Evolutionary conservation across 2,888 invertebrate species (phyloP).

Genomic region (Cyrtodaria siliqua): DNA sequence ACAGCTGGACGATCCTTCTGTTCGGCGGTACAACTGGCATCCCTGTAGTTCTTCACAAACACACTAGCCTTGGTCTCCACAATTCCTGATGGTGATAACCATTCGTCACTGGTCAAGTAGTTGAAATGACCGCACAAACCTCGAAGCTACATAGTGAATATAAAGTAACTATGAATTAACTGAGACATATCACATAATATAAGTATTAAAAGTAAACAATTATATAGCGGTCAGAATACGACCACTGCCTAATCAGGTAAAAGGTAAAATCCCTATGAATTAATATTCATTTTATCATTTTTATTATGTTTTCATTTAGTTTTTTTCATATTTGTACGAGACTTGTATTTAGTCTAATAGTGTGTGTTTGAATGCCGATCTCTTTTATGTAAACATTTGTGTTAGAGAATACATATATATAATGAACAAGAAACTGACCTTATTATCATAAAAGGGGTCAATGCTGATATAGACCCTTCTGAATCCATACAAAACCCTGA

Average conservation of each 20-base stretch:
- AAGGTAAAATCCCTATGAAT: no score
- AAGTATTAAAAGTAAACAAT: no score
- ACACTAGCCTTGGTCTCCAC: slow-evolving; percentile 9
- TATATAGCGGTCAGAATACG: no score
- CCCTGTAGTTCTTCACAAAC: slow-evolving; percentile 26
- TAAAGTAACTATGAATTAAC: not conserved
- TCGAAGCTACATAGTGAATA: slow-evolving; percentile 20
- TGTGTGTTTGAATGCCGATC: no score
- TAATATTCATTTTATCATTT: no score
- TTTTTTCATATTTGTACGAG: no score
- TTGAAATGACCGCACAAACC: slow-evolving; percentile 55
- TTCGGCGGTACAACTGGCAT: not conserved
- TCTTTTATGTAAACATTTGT: no score
- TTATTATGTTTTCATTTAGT: no score
- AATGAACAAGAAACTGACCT: slow-evolving; percentile 51
- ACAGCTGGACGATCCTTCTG: not conserved
- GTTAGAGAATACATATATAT: no score
- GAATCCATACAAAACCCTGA: slow-evolving; percentile 56
- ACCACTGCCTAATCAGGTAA: no score
- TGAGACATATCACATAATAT: no score
- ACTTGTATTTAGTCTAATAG: no score
- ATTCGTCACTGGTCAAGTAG: slow-evolving; percentile 41
- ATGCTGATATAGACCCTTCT: slow-evolving; percentile 58
- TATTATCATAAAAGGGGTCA: slow-evolving; percentile 60
- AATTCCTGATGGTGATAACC: slow-evolving; percentile 23